Base-by-base conservation (phyloP, 2,888 invertebrate genomes). In the Cecidostiba fungosa region DNA sequence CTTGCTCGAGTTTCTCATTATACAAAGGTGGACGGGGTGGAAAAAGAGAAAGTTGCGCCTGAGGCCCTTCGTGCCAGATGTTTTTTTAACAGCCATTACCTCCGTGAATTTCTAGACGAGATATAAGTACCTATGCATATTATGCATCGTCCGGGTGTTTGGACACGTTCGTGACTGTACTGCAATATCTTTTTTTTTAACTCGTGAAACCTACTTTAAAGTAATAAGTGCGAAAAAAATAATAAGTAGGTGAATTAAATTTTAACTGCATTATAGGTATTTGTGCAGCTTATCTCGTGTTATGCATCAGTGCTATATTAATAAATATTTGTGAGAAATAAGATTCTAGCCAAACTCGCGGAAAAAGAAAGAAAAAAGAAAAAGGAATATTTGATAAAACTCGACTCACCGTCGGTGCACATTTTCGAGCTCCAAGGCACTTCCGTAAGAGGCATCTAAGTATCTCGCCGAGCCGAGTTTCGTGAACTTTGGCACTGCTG, bases 321-420 rank as follows among this genome's bases (percentile, higher is more conserved):
- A 43, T 43, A 12, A 43, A 43, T 43, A 43, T 43, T 43, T 43
- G 43, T 43, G 43, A 43, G 43, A 12, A 10, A 43, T 43, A 43
- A 43, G 43, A 12, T 43, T 43, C 43, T 43, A 43, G 43, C 43
- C 8, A 43, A 43, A 43, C 43, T 43, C 12, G 10, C 0, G 47
- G 26, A 32, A 26, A 80, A 80, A 78, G 62, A 26, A 16, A 0
- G 10, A 23, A 8, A 66, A 74, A 2, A 1, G n/a, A 69, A 66
- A 47, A 74, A 2, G 0, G n/a, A 69, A 66, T 32, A 54, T n/a
- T 32, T 23, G 39, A n/a, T n/a, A n/a, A 12, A 4, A 19, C 72
- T 70, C 12, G 43, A 19, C 59, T 87, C 92, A 92, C 92, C 92
- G 92, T 86, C 87, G 90, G 32, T 91, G 91, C 26, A 82, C 79